phyloP scores from a whole-genome alignment of 2,113 vertebrate genomes.

The Eudyptes chrysolophus region DNA sequence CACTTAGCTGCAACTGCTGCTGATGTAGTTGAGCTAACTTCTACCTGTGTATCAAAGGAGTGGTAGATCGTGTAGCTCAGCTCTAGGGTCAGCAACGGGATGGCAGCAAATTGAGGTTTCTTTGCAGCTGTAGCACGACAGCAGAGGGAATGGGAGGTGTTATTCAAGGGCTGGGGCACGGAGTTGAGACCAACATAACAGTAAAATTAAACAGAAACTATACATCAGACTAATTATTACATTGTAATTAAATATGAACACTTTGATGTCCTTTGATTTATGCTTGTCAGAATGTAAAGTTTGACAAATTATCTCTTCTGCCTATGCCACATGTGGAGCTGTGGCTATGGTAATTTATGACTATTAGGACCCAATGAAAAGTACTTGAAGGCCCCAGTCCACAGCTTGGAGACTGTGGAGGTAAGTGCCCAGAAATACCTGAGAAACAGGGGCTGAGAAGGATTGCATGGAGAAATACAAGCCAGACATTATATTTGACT shows the following conservation, averaged over 20 bases:
- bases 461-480: neutral
- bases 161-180: neutral
- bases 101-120: neutral
- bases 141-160: neutral
- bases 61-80: neutral
- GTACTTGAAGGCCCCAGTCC: neutral
- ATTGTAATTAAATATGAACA: neutral
- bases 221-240: neutral
- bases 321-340: fast-evolving
- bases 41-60: neutral
- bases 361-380: neutral
- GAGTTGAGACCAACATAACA: neutral
- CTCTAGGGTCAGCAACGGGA: neutral
- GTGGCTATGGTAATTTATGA: neutral
- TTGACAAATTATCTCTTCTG: neutral
- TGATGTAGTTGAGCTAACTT: neutral
- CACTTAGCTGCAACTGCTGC: neutral
- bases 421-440: neutral
- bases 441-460: neutral
- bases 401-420: neutral
- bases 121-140: neutral
- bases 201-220: neutral
- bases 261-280: neutral
- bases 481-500: neutral
- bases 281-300: neutral